Base-by-base conservation (phyloP, 2,888 invertebrate species). In the Xestia sexstrigata region DNA sequence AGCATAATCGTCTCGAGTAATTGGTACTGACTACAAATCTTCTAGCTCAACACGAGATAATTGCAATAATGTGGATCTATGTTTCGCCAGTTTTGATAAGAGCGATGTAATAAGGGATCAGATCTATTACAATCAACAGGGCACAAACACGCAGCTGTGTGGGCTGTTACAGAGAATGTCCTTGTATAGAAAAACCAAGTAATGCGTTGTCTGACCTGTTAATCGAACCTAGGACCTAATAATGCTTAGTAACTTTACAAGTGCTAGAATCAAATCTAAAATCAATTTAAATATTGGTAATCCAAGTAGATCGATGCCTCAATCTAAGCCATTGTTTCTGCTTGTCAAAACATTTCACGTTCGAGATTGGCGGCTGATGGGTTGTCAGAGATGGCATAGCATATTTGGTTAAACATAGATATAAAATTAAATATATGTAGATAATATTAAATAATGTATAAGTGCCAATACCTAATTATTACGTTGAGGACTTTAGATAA, bases 321-420 rank as follows among this genome's bases (percentile, higher is more conserved):
- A 39, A 9, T 9, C 6, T 63, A 23, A 58, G 23, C 23, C 35
- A 62, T 70, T 72, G 69, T 72, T 55, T 35, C 55, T 20, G 69
- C 26, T 26, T 67, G 26, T 70, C 78, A 70, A 69, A 72, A n/a
- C 78, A 72, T 73, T 42, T 70, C 65, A 52, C 23, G 6, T 55
- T 65, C 4, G 3, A 30, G 39, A 72, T 69, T 77, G 69, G 15
- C 72, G 55, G 71, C 11, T 66, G 45, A 77, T 72, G 30, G 45
- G 4, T 58, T 60, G 68, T 42, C 69, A 72, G 60, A 47, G 6
- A 42, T 60, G 15, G 8, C 11, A 35, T 7, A 55, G 0, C 11
- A 20, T 47, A 39, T 4, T 49, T 26, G 13, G 35, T 35, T 66
- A 35, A 26, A 23, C 0, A 26, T 20, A 20, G 4, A 20, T 70